Base-by-base conservation (phyloP, 2,888 invertebrate species). In the Athalia rosae region DNA sequence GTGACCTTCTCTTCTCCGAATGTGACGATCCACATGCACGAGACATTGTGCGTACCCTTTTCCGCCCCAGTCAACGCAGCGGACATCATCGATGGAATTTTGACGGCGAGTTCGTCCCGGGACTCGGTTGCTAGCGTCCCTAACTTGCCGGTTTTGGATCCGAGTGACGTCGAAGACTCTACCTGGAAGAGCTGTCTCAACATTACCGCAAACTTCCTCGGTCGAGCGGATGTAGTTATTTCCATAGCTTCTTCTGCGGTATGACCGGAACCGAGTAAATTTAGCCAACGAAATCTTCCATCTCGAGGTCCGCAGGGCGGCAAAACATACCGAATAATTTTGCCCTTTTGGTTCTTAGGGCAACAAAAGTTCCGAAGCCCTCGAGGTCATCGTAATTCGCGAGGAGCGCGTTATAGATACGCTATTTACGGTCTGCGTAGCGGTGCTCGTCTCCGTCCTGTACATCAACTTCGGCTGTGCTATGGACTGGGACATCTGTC, bases 391-490 rank as follows among this genome's bases (percentile, higher is more conserved):
- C 0, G 93, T 95, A 3, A 89, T 92, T 77, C 90, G 95, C 0
- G 92, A 93, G 56, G 90, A 93, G 76, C 91, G 95, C 41, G 83
- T 93, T 50, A 93, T 97, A 59, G 96, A 97, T 89, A 92, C 90
- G 9, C 89, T 95, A 4, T 97, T 97, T 86, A 93, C 94, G 0
- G 92, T 91, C 61, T 95, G 95, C 78, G 95, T 97, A 4, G 94
- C 94, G 3, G 90, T 93, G 64, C 92, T 97, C 67, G 94, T 95
- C 76, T 94, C 95, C 0, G 90, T 97, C 69, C 93, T 97, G 83
- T 97, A 96, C 86, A 94, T 98, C 77, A 97, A 97, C 91, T 97
- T 97, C 90, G 97, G 98, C 0, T 97, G 97, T 86, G 96, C 97
- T 0, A 92, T 97, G 88, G 95, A 97, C 87, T 93, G 96, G 93